Percentiles rank a stretch among this genome's conserved stretches.
These are phyloP conservation scores for Mimas tiliae DNA, from an alignment of 2,888 invertebrate genomes.

Conservation along the genomic window DNA sequence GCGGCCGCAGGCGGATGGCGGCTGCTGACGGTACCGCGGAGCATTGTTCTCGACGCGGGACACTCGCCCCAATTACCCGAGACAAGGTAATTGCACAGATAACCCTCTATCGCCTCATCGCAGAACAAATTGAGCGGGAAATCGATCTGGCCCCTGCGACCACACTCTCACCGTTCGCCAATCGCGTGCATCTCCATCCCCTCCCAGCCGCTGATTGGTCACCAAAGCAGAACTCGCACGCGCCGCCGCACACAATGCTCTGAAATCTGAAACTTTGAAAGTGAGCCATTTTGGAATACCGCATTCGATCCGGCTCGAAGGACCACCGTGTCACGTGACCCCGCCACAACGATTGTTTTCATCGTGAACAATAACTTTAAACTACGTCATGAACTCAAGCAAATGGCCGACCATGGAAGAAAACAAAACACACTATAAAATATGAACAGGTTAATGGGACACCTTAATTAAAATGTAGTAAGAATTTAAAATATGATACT, in stretches of 20 bases:
- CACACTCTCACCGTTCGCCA: constrained; percentile 47
- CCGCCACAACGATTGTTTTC: not conserved
- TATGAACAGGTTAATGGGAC: constrained; percentile 30
- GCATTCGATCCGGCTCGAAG: constrained; percentile 51
- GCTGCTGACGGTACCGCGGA: not conserved
- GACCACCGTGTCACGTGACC: constrained; percentile 33
- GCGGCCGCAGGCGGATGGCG: not conserved
- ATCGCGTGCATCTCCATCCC: constrained; percentile 39
- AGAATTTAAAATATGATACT: constrained; percentile 25
- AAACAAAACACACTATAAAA: constrained; percentile 4
- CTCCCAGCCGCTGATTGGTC: constrained; percentile 47
- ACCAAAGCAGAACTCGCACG: constrained; percentile 42
- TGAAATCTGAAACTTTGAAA: constrained; percentile 62
- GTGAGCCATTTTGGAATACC: constrained; percentile 53
- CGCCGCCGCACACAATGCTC: constrained; percentile 65
- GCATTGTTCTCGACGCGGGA: constrained; percentile 34
- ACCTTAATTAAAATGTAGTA: constrained; percentile 35
- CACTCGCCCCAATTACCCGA: constrained; percentile 56
- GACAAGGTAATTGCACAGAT: constrained; percentile 52
- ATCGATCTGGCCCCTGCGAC: constrained; percentile 53
- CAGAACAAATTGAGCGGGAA: constrained; percentile 71
- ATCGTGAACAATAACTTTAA: constrained; percentile 4
- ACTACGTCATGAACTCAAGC: not conserved
- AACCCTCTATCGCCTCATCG: constrained; percentile 58
- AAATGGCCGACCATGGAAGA: not conserved